A percentile compares a stretch with the other conserved stretches of the same genome.
These are phyloP conservation scores for Saccostrea cuccullata DNA, from an alignment of 1,140 invertebrate species.

Conservation along the genomic window DNA sequence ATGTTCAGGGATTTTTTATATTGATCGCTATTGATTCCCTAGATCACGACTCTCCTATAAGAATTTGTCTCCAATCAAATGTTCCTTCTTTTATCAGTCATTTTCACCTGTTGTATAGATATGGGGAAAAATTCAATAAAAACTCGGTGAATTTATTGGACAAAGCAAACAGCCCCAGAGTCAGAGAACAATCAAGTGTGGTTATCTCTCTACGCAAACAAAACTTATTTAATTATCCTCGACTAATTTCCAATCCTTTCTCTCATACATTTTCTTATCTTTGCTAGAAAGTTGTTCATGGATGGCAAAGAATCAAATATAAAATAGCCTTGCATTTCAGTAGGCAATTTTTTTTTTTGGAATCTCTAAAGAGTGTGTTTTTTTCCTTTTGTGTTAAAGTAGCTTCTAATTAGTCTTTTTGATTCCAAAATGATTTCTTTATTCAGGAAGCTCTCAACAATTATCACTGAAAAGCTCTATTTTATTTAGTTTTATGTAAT, in stretches of 20 bases:
- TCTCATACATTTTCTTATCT: not conserved
- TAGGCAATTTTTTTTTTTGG: too few species aligned
- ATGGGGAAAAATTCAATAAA: conserved; percentile 7
- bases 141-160: not conserved
- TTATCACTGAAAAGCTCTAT: too few species aligned
- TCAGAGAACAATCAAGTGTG: not conserved
- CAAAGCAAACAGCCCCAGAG: not conserved
- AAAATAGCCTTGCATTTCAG: not conserved
- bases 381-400: too few species aligned
- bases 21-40: not conserved
- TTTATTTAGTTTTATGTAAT: too few species aligned
- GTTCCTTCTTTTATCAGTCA: not conserved
- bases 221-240: conserved; percentile 17
- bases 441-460: too few species aligned
- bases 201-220: conserved; percentile 16
- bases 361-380: too few species aligned
- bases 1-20: not conserved
- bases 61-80: not conserved
- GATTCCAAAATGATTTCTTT: too few species aligned
- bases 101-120: not conserved
- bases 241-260: not conserved
- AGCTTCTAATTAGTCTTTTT: too few species aligned
- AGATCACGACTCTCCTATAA: not conserved
- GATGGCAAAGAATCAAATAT: not conserved
- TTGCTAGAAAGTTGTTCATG: not conserved